Base-by-base conservation (phyloP, 2,113 vertebrate species). In the Engraulis encrasicolus region DNA sequence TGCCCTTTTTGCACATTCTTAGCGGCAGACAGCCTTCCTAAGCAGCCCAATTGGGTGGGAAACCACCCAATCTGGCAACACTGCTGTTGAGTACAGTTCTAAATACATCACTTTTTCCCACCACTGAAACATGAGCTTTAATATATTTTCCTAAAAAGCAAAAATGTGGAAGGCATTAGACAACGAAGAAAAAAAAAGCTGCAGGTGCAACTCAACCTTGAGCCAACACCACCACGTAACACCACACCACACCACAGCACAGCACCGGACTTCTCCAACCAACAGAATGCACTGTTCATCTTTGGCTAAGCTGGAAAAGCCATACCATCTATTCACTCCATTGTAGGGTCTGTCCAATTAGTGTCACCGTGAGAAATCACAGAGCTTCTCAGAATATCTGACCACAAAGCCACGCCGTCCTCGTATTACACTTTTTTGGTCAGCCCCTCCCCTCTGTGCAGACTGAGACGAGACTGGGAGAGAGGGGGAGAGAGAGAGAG, bases 331-430 rank as follows among this genome's bases (percentile, higher is more conserved):
- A 71, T 45, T 78, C 66, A 84, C 79, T 81, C 82, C 82, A 89
- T 82, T 45, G 34, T 49, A 84, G n/a, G n/a, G 78, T 84, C 61
- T 48, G 78, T 50, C 80, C 81, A 79, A 78, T 85, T 82, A 86
- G 78, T 0, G 36, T 81, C 81, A 87, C 86, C 87, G 86, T 89
- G 84, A 89, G 89, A 91, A 89, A 89, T 49, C 78, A 79, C 83
- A 84, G 84, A 81, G 85, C 85, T 6, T 81, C 88, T 80, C 58
- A 88, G 50, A 84, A 82, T 20, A 88, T 92, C 85, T 93, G 88
- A 89, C 90, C 86, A 91, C 84, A 90, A 91, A 91, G 91, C 87
- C 88, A 88, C 92, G 90, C 74, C 87, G 91, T 31, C 2, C 81
- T 83, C 36, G 82, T 27, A 74, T 86, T 82, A 79, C 86, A 82